Conservation (phyloP, 1,140 invertebrate genomes). For the Drosophila sulfurigaster region DNA sequence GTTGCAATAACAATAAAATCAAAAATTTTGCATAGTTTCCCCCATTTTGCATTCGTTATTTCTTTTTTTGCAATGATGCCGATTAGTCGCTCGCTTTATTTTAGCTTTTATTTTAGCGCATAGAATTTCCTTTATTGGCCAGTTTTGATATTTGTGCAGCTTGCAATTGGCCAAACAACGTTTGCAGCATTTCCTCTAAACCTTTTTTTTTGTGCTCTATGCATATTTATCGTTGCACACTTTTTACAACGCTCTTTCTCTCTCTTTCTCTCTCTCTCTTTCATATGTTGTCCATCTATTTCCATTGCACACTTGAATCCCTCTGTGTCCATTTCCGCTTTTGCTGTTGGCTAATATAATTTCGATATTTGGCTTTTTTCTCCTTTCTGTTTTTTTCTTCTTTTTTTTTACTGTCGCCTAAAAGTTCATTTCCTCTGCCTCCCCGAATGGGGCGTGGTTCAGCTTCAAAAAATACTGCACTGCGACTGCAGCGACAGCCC, state of each 20-base stretch:
- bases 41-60: too few species aligned
- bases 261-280: too few species aligned
- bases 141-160: conserved; percentile 8
- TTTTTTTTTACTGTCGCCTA: conserved; percentile 16
- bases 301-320: background rate
- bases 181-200: background rate
- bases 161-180: background rate
- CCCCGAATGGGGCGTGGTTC: conserved; percentile 59
- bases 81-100: background rate
- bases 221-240: conserved; percentile 28
- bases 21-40: too few species aligned
- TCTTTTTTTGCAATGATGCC: background rate
- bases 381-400: too few species aligned
- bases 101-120: background rate
- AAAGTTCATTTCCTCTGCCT: conserved; percentile 68
- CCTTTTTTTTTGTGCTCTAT: conserved; percentile 16
- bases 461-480: conserved; percentile 54
- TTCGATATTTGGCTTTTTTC: conserved; percentile 57
- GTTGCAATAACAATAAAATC: too few species aligned
- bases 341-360: conserved; percentile 63
- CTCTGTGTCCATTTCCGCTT: conserved; percentile 55
- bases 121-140: conserved; percentile 4
- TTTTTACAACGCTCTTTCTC: background rate
- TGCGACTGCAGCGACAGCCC: conserved; percentile 30
- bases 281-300: background rate